phyloP scores from a whole-genome alignment of 2,888 invertebrate genomes.

The Amblyjoppa proteus region DNA sequence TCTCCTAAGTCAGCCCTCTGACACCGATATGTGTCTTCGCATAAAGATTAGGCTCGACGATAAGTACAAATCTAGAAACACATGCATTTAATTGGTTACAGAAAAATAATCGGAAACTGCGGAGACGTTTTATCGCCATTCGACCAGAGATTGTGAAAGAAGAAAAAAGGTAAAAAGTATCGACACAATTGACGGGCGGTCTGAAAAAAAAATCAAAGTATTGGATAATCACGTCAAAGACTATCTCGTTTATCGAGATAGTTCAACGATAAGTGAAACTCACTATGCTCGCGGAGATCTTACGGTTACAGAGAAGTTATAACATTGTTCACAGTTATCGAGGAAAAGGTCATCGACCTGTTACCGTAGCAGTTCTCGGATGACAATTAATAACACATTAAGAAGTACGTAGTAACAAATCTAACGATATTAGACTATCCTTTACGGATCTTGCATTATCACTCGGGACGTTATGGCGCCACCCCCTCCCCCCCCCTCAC shows the following conservation, averaged over 20 bases:
- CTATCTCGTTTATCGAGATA: background rate
- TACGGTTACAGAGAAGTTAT: background rate
- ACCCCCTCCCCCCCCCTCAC: no score
- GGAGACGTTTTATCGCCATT: conserved; percentile 1
- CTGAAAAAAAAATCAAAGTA: background rate
- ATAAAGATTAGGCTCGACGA: background rate
- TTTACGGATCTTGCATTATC: background rate
- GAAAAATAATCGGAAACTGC: background rate
- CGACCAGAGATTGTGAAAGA: background rate
- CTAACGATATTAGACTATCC: background rate
- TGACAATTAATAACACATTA: conserved; percentile 4
- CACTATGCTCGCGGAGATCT: background rate
- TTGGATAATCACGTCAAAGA: conserved; percentile 10
- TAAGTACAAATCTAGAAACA: background rate
- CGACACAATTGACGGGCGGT: background rate
- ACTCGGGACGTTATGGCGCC: background rate
- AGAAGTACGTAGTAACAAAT: background rate
- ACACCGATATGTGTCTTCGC: background rate
- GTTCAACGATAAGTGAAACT: conserved; percentile 19
- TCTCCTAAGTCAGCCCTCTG: background rate
- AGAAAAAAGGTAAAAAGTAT: background rate
- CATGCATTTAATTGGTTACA: background rate
- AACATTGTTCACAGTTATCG: background rate
- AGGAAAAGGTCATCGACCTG: background rate
- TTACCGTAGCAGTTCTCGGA: background rate